Base-by-base conservation (phyloP, 2,888 invertebrate species). In the Allolobophora icterica region DNA sequence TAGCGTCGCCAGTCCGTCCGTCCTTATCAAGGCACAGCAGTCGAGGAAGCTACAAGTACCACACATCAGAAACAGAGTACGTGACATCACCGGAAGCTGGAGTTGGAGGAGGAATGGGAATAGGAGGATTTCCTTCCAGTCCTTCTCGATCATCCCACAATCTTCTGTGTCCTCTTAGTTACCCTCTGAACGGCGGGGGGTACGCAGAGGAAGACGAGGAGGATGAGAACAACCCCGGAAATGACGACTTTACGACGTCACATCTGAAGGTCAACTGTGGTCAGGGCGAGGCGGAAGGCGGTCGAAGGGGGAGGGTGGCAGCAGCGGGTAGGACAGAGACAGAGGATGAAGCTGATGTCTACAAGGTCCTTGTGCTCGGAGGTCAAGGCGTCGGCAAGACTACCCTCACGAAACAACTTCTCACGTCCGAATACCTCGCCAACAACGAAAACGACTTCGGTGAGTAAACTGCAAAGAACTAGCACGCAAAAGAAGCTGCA, bases 341-440 rank as follows among this genome's bases (percentile, higher is more conserved):
- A 19, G 90, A 71, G 30, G 71, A 90, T 1, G 38, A 45, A 8
- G 83, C 38, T 33, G 35, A 30, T 1, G 52, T 38, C 71, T 58
- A 90, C 45, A 83, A 35, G 83, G 71, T 97, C 91, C 96, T 96
- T 89, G 96, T 97, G 96, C 95, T 97, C 91, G 97, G 97, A 11
- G 96, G 96, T 45, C 95, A 96, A n/a, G 97, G 97, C 84, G 97
- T 97, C 52, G 97, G 97, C 15, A 97, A 97, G 95, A 96, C 97
- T 24, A 96, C 97, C 35, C 96, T 97, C 92, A 97, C 96, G 21
- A 96, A 96, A 92, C 97, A 97, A 95, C 97, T 97, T 94, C 96
- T 97, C 93, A 97, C 97, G 89, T 97, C 97, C 92, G 97, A 97
- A 94, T 97, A 97, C 94, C 96, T 97, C 93, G 97, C 97, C 94